Conservation (phyloP, 37 sponge, comb jelly and placozoan genomes). For the Chondrosia reniformis region DNA sequence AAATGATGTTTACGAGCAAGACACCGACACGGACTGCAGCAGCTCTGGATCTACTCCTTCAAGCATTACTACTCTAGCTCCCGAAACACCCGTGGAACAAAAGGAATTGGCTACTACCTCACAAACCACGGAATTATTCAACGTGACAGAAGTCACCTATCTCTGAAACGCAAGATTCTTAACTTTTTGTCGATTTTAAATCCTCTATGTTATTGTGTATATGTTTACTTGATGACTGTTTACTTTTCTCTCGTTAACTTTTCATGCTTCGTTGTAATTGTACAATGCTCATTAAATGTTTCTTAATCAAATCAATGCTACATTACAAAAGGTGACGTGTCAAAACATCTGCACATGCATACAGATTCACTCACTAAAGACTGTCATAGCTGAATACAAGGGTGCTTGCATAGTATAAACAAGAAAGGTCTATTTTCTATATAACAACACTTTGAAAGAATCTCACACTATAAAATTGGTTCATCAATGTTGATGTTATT, state of each 20-base stretch:
- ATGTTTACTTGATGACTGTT: background rate
- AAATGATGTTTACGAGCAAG: background rate
- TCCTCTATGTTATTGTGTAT: too few relatives aligned
- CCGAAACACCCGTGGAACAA: too few relatives aligned
- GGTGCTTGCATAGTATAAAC: too few relatives aligned
- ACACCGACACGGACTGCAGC: background rate
- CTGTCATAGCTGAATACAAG: too few relatives aligned
- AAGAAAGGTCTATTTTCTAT: too few relatives aligned
- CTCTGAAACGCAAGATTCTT: slow-evolving; percentile 6
- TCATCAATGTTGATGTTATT: background rate
- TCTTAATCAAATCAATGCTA: background rate
- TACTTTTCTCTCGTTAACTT: background rate
- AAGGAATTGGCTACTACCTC: too few relatives aligned
- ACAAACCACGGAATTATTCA: too few relatives aligned
- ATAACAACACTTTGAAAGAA: too few relatives aligned
- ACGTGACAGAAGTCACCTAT: background rate
- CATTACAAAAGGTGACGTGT: background rate
- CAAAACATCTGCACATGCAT: too few relatives aligned
- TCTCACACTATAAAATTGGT: background rate
- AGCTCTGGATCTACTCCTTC: background rate
- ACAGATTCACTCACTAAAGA: too few relatives aligned
- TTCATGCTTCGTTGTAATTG: background rate
- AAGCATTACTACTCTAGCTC: too few relatives aligned
- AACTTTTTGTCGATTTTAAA: too few relatives aligned
- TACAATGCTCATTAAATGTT: background rate